phyloP scores from a whole-genome alignment of 2,113 vertebrate species.

The Oceanites oceanicus region DNA sequence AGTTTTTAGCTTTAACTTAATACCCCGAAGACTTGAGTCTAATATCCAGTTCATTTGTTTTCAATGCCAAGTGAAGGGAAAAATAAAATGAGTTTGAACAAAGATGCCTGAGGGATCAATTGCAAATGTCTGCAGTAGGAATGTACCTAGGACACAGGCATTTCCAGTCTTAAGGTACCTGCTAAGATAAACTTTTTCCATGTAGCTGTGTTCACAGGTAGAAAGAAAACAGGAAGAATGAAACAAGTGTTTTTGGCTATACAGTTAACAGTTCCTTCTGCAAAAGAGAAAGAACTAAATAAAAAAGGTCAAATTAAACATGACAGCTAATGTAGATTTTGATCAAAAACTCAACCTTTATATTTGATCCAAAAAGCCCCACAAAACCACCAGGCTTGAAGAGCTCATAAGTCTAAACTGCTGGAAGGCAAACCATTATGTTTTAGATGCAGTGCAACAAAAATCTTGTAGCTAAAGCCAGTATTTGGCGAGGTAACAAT shows the following conservation, averaged over 20 bases:
- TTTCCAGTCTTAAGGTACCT: background rate
- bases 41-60: constrained; percentile 28
- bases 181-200: background rate
- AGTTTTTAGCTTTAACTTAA: background rate
- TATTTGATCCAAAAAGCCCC: background rate
- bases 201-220: background rate
- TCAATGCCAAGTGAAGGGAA: constrained; percentile 4
- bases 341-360: background rate
- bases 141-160: background rate
- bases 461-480: background rate
- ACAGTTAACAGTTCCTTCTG: background rate
- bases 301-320: background rate
- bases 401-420: background rate
- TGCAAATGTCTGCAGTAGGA: background rate
- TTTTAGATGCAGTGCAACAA: background rate
- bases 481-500: background rate
- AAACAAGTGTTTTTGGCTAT: background rate
- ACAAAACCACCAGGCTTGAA: background rate
- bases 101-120: background rate
- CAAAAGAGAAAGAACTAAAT: background rate
- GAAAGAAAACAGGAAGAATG: background rate
- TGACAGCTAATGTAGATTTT: background rate
- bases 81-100: background rate
- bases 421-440: background rate
- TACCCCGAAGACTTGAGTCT: background rate